Percentiles rank a stretch among this genome's conserved stretches.
Evolutionary conservation across 1,140 invertebrate genomes (phyloP).

Genomic region (Drosophila trapezifrons): DNA sequence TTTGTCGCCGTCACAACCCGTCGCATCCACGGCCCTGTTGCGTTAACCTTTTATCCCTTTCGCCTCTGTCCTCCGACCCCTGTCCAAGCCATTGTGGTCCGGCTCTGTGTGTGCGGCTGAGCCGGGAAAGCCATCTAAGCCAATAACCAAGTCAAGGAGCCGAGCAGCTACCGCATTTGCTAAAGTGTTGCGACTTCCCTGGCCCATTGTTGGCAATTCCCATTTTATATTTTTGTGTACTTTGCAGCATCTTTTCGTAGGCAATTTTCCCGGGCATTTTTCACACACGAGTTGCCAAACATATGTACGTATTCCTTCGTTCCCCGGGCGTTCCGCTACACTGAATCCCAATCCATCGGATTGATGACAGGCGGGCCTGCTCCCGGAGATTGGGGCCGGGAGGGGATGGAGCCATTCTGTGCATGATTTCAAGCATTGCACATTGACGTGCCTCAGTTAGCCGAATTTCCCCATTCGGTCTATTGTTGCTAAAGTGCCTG

Average conservation of each 20-base stretch:
- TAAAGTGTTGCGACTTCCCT: constrained; percentile 55
- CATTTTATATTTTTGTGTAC: constrained; percentile 52
- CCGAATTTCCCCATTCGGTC: constrained; percentile 14
- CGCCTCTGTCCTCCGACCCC: constrained; percentile 3
- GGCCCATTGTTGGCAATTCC: constrained; percentile 38
- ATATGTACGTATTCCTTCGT: constrained; percentile 50
- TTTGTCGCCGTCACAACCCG: constrained; percentile 25
- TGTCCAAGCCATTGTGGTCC: constrained; percentile 35
- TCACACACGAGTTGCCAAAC: constrained; percentile 68
- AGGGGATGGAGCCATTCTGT: constrained; percentile 21
- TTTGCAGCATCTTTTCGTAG: constrained; percentile 32
- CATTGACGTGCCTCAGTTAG: constrained; percentile 26
- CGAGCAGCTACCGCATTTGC: constrained; percentile 32
- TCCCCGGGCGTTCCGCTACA: constrained; percentile 37
- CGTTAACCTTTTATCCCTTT: constrained; percentile 70
- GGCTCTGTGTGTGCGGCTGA: constrained; percentile 40
- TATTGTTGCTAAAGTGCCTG: constrained; percentile 44
- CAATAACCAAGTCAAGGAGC: constrained; percentile 62
- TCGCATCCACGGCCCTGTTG: constrained; percentile 51
- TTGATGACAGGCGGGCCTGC: constrained; percentile 33
- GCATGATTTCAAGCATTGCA: constrained; percentile 43
- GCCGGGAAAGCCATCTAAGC: constrained; percentile 65
- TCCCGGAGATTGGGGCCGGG: constrained; percentile 10
- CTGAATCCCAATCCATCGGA: constrained; percentile 38
- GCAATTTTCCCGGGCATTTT: constrained; percentile 53